Conservation (phyloP, 2,797 vertebrate genomes). For the Rhynchonycteris naso region DNA sequence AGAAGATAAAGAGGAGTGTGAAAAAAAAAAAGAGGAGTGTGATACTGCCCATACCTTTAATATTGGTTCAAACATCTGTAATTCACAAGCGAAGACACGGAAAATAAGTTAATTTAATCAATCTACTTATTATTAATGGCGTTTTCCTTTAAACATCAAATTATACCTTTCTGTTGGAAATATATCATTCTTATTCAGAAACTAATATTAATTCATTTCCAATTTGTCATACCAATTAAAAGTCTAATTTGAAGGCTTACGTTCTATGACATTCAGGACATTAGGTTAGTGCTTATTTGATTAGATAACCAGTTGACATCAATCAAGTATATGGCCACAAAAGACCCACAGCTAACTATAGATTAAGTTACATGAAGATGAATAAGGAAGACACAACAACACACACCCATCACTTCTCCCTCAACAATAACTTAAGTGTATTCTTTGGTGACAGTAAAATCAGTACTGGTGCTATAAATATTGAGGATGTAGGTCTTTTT, state of each 20-base stretch:
- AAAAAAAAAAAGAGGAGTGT: not conserved
- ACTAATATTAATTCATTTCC: not conserved
- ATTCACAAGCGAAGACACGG: not conserved
- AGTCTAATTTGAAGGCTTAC: not conserved
- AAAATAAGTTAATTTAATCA: not conserved
- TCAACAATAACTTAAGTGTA: not conserved
- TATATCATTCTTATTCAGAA: not conserved
- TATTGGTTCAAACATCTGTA: not conserved
- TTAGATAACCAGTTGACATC: conserved; percentile 4
- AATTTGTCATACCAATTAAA: not conserved
- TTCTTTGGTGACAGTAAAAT: conserved; percentile 9
- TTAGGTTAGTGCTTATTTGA: not conserved
- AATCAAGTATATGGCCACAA: not conserved
- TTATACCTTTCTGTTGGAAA: not conserved
- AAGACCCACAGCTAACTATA: not conserved
- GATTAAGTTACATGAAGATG: not conserved
- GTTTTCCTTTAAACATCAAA: conserved; percentile 15
- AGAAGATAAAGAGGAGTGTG: not conserved
- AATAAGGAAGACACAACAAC: conserved; percentile 3
- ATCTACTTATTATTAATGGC: not conserved
- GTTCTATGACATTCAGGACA: not conserved
- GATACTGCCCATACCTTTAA: not conserved
- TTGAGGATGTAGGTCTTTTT: not conserved
- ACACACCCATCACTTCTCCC: not conserved
- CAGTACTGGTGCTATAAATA: not conserved